phyloP scores from a whole-genome alignment of 2,888 invertebrate species.

The Octonoba sinensis region DNA sequence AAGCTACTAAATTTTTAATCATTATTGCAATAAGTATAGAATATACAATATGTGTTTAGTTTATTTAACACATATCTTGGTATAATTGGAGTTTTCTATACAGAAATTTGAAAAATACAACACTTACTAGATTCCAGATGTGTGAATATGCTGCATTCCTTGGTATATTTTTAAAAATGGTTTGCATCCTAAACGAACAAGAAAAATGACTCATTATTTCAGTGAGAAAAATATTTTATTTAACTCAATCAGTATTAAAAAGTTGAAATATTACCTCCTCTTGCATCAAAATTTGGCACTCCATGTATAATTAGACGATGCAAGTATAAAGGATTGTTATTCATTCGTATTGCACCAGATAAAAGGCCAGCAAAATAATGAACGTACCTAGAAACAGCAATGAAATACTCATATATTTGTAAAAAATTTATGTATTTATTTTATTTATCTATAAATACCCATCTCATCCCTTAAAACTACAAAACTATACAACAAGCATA shows the following conservation, averaged over 20 bases:
- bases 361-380: slow-evolving; percentile 91
- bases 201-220: neutral
- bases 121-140: slow-evolving; percentile 81
- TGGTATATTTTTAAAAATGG: slow-evolving; percentile 82
- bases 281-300: slow-evolving; percentile 79
- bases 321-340: slow-evolving; percentile 86
- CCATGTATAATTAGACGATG: slow-evolving; percentile 89
- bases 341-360: slow-evolving; percentile 89
- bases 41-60: too few relatives aligned
- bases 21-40: too few relatives aligned
- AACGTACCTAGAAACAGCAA: slow-evolving; percentile 80
- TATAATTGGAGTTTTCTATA: too few relatives aligned
- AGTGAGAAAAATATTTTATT: slow-evolving; percentile 4
- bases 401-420: neutral
- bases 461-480: neutral
- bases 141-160: slow-evolving; percentile 89
- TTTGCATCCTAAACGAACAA: slow-evolving; percentile 68
- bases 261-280: slow-evolving; percentile 73
- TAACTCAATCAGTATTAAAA: neutral
- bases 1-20: too few relatives aligned
- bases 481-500: neutral
- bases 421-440: neutral
- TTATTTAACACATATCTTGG: too few relatives aligned
- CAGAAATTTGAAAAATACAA: neutral
- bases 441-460: neutral